A percentile compares a stretch with the other conserved stretches of the same genome.
These are phyloP conservation scores for Chunga burmeisteri DNA, from an alignment of 2,113 vertebrate species.

Conservation along the genomic window DNA sequence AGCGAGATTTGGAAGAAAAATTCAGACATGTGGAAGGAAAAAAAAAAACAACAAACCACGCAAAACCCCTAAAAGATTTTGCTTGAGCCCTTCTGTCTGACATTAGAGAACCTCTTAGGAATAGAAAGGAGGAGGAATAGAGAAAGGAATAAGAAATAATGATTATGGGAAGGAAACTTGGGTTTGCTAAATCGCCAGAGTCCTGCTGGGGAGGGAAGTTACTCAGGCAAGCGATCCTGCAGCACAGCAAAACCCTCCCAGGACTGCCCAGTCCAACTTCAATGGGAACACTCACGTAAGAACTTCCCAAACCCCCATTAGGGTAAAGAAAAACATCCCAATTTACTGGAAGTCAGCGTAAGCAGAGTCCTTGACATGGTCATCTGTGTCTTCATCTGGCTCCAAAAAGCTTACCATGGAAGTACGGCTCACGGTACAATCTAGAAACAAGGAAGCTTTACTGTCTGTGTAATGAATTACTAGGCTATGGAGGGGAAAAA, in stretches of 20 bases:
- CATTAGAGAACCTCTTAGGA: neutral
- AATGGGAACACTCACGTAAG: fast-evolving
- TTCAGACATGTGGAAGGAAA: neutral
- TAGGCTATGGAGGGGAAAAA: neutral
- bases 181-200: neutral
- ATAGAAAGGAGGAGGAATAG: neutral
- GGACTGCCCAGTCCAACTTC: neutral
- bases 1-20: neutral
- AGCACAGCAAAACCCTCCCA: neutral
- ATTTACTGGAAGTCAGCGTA: neutral
- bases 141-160: neutral
- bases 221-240: neutral
- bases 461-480: neutral
- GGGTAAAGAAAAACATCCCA: neutral
- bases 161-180: neutral
- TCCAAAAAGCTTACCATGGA: neutral
- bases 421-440: fast-evolving
- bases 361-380: neutral
- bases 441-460: neutral
- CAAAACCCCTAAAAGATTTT: neutral
- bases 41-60: neutral
- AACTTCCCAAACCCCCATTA: neutral
- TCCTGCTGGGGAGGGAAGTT: neutral
- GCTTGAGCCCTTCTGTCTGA: neutral
- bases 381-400: neutral